A percentile compares a stretch with the other conserved stretches of the same genome.
These are phyloP conservation scores for Dolichoris vasculosae DNA, from an alignment of 1,140 invertebrate species.

Conservation along the genomic window DNA sequence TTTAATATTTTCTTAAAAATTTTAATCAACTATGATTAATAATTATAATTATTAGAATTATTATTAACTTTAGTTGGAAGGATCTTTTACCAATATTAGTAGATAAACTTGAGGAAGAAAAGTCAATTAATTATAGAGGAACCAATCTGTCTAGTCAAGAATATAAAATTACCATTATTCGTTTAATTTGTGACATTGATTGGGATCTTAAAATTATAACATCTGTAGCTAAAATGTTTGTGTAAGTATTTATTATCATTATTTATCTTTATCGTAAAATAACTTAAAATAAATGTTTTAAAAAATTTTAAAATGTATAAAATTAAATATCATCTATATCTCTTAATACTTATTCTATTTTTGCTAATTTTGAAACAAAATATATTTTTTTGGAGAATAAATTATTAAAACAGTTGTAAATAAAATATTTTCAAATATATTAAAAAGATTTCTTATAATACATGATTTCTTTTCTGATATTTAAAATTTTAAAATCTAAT, in stretches of 20 bases:
- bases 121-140: constrained; percentile 67
- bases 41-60: constrained; percentile 21
- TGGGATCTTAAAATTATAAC: constrained; percentile 69
- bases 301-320: background rate
- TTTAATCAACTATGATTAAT: constrained; percentile 32
- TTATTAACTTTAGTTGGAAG: constrained; percentile 70
- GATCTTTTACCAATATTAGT: constrained; percentile 72
- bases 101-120: constrained; percentile 70
- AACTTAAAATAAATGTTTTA: background rate
- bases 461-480: too few species aligned
- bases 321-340: background rate
- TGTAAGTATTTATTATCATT: constrained; percentile 58
- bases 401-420: too few species aligned
- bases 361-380: too few species aligned
- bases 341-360: too few species aligned
- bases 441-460: too few species aligned
- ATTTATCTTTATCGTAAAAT: background rate
- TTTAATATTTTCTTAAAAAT: constrained; percentile 23
- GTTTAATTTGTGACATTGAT: constrained; percentile 66
- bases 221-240: constrained; percentile 73
- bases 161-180: constrained; percentile 72
- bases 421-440: too few species aligned
- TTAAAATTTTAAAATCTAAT: too few species aligned
- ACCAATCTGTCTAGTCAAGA: constrained; percentile 68
- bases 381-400: too few species aligned